Evolutionary conservation across 2,113 vertebrate genomes (phyloP).

Genomic region (Arothron firmamentum): DNA sequence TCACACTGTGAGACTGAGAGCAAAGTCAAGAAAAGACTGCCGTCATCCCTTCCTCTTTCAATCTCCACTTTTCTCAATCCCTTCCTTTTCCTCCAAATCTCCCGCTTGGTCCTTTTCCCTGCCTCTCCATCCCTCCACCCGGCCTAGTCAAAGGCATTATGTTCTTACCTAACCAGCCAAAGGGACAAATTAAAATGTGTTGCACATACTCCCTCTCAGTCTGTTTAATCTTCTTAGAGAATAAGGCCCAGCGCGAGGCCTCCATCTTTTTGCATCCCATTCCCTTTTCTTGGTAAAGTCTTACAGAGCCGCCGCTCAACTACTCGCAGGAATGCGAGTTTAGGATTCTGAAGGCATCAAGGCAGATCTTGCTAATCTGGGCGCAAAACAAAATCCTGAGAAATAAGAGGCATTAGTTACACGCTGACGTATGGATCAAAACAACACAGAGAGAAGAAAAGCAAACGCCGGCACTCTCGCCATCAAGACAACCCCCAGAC

Average conservation of each 20-base stretch:
- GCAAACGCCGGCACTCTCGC: conserved; percentile 57
- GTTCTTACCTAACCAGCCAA: conserved; percentile 70
- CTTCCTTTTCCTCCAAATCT: conserved; percentile 49
- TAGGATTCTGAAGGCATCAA: conserved; percentile 70
- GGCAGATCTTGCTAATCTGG: conserved; percentile 74
- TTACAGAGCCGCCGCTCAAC: conserved; percentile 16
- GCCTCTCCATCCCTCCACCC: conserved; percentile 44
- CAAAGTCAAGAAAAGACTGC: conserved; percentile 50
- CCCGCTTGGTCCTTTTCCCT: conserved; percentile 36
- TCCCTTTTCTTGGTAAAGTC: conserved; percentile 74
- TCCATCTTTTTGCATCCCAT: conserved; percentile 67
- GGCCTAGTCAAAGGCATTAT: conserved; percentile 68
- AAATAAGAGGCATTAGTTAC: neutral
- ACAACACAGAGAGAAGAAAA: conserved; percentile 35
- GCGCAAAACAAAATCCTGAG: neutral
- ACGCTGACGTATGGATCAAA: conserved; percentile 22
- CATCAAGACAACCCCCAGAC: conserved; percentile 53
- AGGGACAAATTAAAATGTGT: conserved; percentile 79
- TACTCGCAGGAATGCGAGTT: conserved; percentile 21
- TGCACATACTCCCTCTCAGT: conserved; percentile 67
- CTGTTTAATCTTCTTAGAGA: conserved; percentile 85
- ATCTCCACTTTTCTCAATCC: conserved; percentile 58
- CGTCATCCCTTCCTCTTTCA: conserved; percentile 49
- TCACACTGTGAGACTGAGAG: conserved; percentile 44
- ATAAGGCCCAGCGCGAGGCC: conserved; percentile 74